Conservation (phyloP, 92 coral and sea anemone species). For the Hydrozoanthus gracilis region DNA sequence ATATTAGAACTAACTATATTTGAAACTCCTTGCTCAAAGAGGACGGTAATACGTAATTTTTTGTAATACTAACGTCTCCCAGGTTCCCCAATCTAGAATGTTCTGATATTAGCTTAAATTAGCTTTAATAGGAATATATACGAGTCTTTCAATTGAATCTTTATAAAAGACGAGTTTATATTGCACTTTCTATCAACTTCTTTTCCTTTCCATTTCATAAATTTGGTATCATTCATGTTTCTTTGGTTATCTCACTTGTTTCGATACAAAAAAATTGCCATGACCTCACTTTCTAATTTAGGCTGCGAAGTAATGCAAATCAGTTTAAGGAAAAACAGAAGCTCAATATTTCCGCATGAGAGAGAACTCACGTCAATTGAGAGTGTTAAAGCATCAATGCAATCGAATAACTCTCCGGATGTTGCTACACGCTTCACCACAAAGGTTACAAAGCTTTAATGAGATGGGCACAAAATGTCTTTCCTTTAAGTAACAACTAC, state of each 20-base stretch:
- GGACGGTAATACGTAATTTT: too few species aligned
- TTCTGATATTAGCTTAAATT: too few species aligned
- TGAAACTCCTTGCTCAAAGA: too few species aligned
- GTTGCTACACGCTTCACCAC: conserved; percentile 18
- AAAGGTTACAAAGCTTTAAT: conserved; percentile 2
- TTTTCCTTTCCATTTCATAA: conserved; percentile 2
- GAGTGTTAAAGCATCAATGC: not conserved
- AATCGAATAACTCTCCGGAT: conserved; percentile 22
- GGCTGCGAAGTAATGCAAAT: conserved; percentile 16
- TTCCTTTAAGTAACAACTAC: not conserved
- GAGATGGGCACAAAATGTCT: not conserved
- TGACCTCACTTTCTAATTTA: conserved; percentile 31
- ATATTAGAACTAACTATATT: too few species aligned
- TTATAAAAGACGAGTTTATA: too few species aligned
- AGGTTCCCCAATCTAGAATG: too few species aligned
- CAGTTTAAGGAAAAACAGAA: not conserved
- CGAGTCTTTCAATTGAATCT: too few species aligned
- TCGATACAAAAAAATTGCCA: not conserved
- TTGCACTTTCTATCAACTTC: too few species aligned
- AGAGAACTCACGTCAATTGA: conserved; percentile 29
- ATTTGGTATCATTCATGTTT: not conserved
- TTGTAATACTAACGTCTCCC: too few species aligned
- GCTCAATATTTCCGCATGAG: conserved; percentile 35
- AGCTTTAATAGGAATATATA: too few species aligned
- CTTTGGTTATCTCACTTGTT: not conserved